Percentiles rank a stretch among this genome's conserved stretches.
These are phyloP conservation scores for Dipodomys merriami DNA, from an alignment of 2,113 vertebrate species.

Conservation along the genomic window DNA sequence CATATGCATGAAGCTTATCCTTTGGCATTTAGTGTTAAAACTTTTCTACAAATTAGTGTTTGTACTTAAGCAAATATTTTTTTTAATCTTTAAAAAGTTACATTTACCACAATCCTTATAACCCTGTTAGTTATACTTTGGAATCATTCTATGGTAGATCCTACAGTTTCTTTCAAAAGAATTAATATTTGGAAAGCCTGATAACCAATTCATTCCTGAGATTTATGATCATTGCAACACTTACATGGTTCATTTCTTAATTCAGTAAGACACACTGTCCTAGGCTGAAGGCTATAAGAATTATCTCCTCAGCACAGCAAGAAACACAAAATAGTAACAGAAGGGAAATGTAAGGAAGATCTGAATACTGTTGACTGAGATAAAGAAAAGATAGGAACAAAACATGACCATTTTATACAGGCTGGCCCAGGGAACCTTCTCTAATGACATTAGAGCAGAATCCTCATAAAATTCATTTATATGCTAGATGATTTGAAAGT, in stretches of 20 bases:
- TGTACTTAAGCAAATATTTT: constrained; percentile 36
- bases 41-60: constrained; percentile 55
- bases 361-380: not conserved
- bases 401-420: constrained; percentile 47
- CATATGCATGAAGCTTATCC: constrained; percentile 31
- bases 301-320: constrained; percentile 40
- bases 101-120: constrained; percentile 45
- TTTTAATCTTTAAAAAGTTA: constrained; percentile 9
- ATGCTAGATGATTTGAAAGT: constrained; percentile 10
- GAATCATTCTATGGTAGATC: constrained; percentile 59
- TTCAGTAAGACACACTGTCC: constrained; percentile 2
- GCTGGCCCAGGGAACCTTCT: not conserved
- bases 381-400: not conserved
- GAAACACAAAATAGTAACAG: constrained; percentile 43
- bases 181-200: constrained; percentile 18
- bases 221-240: constrained; percentile 48
- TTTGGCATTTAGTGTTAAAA: constrained; percentile 31
- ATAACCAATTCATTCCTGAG: constrained; percentile 50
- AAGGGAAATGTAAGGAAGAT: constrained; percentile 23
- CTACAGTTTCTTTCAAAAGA: constrained; percentile 58
- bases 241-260: constrained; percentile 63
- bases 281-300: constrained; percentile 14
- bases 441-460: constrained; percentile 20
- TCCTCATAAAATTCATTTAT: not conserved
- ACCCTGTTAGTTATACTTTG: constrained; percentile 5